Base-by-base conservation (phyloP, 1,140 invertebrate genomes). In the Dendrolimus kikuchii region DNA sequence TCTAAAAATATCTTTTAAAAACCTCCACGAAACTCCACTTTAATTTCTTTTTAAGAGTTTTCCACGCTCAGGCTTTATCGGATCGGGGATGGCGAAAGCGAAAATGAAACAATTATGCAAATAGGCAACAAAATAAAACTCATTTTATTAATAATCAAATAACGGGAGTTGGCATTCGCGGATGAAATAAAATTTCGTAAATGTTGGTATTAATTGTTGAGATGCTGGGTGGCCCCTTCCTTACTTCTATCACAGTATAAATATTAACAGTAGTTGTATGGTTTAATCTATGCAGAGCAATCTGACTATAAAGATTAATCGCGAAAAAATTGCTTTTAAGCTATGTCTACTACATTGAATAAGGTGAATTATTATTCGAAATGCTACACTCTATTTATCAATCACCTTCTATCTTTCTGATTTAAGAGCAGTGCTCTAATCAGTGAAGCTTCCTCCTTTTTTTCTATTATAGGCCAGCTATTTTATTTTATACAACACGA, bases 81-180 rank as follows among this genome's bases (percentile, higher is more conserved):
- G 63, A 70, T 76, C 65, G 66, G 57, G 23, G 68, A 55, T 47
- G 60, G 49, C 55, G 58, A 55, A 73, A 80, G 70, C 71, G 68
- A 77, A 78, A 77, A 75, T 79, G 72, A 82, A 78, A 82, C 75
- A 82, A 77, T 82, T 82, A 82, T 80, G 79, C 74, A 80, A 82
- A 82, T 80, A 59, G 59, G 51, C 58, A 65, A 74, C 66, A 73
- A 81, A 79, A 81, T 81, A 81, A 74, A 81, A 81, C 71, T 79
- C 75, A 79, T 79, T 81, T 79, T 77, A 79, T 76, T 81, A 81
- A 78, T 79, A 81, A 79, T 77, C 72, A 77, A 81, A 83, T 81
- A 75, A 74, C 68, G 63, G 65, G 68, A 76, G 67, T 77, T 74
- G 67, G 74, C 66, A 68, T 71, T 75, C 65, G 71, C 62, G 70